A percentile compares a stretch with the other conserved stretches of the same genome.
Conservation (phyloP, 2,888 invertebrate species). For the Graphium colonna region DNA sequence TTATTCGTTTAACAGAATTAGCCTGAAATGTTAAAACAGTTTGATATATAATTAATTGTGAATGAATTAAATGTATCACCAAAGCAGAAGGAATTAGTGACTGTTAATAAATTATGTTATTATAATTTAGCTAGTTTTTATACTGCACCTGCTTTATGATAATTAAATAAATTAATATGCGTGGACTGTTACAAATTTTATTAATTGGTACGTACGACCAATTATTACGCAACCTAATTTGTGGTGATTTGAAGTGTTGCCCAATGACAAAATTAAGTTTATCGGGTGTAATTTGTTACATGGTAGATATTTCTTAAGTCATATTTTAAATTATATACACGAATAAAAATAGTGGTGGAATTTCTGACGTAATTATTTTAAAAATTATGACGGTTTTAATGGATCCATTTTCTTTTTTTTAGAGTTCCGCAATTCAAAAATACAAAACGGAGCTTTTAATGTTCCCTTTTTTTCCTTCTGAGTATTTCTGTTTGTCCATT, state of each 20-base stretch:
- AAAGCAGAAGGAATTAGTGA: slow-evolving; percentile 4
- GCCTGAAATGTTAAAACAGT: not conserved
- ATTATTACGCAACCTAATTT: slow-evolving; percentile 11
- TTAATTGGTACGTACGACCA: slow-evolving; percentile 14
- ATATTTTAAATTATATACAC: too few species aligned
- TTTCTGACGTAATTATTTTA: too few species aligned
- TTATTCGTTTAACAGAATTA: not conserved
- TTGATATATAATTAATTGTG: slow-evolving; percentile 1
- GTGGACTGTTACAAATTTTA: slow-evolving; percentile 14
- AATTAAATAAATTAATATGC: slow-evolving; percentile 21
- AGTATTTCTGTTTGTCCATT: too few species aligned
- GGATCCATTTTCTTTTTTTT: too few species aligned
- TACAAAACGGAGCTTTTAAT: too few species aligned
- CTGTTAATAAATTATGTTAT: slow-evolving; percentile 11
- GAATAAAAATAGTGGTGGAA: too few species aligned
- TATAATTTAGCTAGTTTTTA: slow-evolving; percentile 12
- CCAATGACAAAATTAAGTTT: not conserved
- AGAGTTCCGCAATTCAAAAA: too few species aligned
- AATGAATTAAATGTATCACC: slow-evolving; percentile 5
- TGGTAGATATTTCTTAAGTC: too few species aligned
- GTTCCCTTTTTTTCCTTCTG: too few species aligned
- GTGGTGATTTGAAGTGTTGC: slow-evolving; percentile 8
- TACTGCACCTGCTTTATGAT: slow-evolving; percentile 12
- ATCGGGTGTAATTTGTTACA: too few species aligned
- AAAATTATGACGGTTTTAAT: too few species aligned